A percentile compares a stretch with the other conserved stretches of the same genome.
Evolutionary conservation across 1,140 invertebrate genomes (phyloP).

Genomic region (Asobara japonica): DNA sequence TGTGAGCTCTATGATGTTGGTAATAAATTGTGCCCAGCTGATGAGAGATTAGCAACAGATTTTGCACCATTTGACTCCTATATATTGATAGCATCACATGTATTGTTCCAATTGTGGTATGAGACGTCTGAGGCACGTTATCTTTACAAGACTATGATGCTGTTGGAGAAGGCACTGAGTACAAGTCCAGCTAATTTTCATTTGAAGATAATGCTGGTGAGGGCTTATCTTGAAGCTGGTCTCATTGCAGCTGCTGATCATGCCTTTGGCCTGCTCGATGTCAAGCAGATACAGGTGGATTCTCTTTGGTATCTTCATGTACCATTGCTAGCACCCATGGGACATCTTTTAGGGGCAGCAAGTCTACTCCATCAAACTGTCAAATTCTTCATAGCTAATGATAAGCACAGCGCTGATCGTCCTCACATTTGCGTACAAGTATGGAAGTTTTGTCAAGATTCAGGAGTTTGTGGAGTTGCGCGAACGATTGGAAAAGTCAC

Average conservation of each 20-base stretch:
- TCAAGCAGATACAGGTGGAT: slow-evolving; percentile 95
- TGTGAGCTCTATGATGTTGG: slow-evolving; percentile 59
- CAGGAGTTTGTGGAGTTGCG: slow-evolving; percentile 89
- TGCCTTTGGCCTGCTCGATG: slow-evolving; percentile 73
- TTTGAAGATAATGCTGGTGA: slow-evolving; percentile 71
- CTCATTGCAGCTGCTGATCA: slow-evolving; percentile 60
- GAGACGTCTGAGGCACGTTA: slow-evolving; percentile 70
- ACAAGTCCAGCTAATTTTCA: slow-evolving; percentile 73
- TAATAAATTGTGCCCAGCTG: slow-evolving; percentile 57
- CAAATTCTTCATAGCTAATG: slow-evolving; percentile 87
- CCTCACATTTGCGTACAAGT: slow-evolving; percentile 92
- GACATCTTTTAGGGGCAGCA: slow-evolving; percentile 73
- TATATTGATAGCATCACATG: slow-evolving; percentile 78
- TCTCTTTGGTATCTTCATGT: slow-evolving; percentile 87
- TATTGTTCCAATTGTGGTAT: slow-evolving; percentile 77
- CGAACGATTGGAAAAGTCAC: slow-evolving; percentile 82
- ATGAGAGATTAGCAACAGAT: slow-evolving; percentile 69
- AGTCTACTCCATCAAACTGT: slow-evolving; percentile 77
- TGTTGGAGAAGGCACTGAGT: slow-evolving; percentile 36
- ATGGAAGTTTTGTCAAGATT: slow-evolving; percentile 92
- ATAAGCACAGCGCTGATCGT: slow-evolving; percentile 91
- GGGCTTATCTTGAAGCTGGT: slow-evolving; percentile 68
- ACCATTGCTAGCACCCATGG: slow-evolving; percentile 76
- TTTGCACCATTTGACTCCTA: slow-evolving; percentile 80
- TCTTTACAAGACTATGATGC: slow-evolving; percentile 62